Base-by-base conservation (phyloP, 2,113 vertebrate species). In the Syngnathus scovelli region DNA sequence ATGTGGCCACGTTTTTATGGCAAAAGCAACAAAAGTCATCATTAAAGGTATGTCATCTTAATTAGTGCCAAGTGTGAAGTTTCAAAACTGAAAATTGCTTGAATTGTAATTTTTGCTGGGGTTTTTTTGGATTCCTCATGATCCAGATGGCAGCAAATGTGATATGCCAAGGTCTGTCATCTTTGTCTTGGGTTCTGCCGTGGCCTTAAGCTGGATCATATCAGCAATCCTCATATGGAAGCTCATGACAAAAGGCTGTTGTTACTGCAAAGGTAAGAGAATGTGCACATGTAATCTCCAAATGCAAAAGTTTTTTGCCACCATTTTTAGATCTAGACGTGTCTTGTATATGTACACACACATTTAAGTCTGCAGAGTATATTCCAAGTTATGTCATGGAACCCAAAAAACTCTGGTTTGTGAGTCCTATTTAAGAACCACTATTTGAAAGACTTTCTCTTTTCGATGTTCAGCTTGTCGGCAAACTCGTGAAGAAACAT, bases 11-110 rank as follows among this genome's bases (percentile, higher is more conserved):
- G 73, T 61, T 13, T 2, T 36, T 5, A 49, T 71, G 72, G 46
- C 23, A 78, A 74, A 73, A 21, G 63, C 60, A 58, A 61, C 64
- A 19, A 69, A 74, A 43, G 21, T 44, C 7, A 21, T 68, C 1
- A 8, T 23, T 37, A n/a, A 75, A 64, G 78, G 63, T 65, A 41
- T 41, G 12, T n/a, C 38, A 5, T 54, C 10, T 3, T 18, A 4
- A 55, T 5, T 61, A 6, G 18, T 61, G 18, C 18, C 7, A 38
- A 6, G 5, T 49, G 48, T 19, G 16, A 5, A 49, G 11, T 21
- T 21, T 11, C 16, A 46, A 46, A 46, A 18, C 12, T 46, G 13
- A 4, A 15, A 27, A 55, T 55, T 1, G 27, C 52, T 55, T 55
- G n/a, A 27, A 55, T 55, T 2, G 1, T 33, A 33, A 33, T 33